Conservation (phyloP, 2,113 vertebrate species). For the Eclectus roratus region DNA sequence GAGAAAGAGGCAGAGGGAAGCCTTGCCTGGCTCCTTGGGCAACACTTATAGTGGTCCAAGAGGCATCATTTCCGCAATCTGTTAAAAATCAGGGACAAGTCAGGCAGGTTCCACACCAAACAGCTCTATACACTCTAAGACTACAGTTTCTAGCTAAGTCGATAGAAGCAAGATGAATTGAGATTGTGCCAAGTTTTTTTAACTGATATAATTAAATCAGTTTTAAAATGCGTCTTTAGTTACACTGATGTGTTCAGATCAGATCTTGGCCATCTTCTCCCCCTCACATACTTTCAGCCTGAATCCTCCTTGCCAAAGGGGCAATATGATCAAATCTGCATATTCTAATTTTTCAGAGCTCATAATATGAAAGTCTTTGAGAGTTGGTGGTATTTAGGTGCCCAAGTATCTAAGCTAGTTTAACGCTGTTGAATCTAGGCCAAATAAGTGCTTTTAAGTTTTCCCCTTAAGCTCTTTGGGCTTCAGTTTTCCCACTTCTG, state of each 20-base stretch:
- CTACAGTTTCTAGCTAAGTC: slow-evolving; percentile 17
- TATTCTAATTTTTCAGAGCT: slow-evolving; percentile 55
- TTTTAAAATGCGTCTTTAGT: slow-evolving; percentile 58
- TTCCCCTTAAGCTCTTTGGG: slow-evolving; percentile 61
- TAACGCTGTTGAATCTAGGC: slow-evolving; percentile 61
- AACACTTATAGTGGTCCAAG: background rate
- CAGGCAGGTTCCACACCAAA: background rate
- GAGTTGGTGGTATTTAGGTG: slow-evolving; percentile 47
- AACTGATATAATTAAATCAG: slow-evolving; percentile 49
- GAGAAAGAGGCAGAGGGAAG: background rate
- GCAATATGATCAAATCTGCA: slow-evolving; percentile 61
- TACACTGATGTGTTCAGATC: slow-evolving; percentile 14
- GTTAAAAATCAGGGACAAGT: background rate
- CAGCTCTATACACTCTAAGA: background rate
- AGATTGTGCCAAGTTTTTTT: slow-evolving; percentile 8
- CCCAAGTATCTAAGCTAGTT: slow-evolving; percentile 39
- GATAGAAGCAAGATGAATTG: slow-evolving; percentile 28
- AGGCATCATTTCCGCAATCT: background rate
- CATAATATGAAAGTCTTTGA: slow-evolving; percentile 49
- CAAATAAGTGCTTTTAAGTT: slow-evolving; percentile 69
- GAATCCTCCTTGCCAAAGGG: slow-evolving; percentile 45
- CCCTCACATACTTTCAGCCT: slow-evolving; percentile 33
- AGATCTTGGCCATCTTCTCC: slow-evolving; percentile 48
- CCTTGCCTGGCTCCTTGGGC: background rate
- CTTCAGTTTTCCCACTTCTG: slow-evolving; percentile 65